Percentiles rank a stretch among this genome's conserved stretches.
phyloP scores from a whole-genome alignment of 2,113 vertebrate genomes.

The Macquaria ambigua region DNA sequence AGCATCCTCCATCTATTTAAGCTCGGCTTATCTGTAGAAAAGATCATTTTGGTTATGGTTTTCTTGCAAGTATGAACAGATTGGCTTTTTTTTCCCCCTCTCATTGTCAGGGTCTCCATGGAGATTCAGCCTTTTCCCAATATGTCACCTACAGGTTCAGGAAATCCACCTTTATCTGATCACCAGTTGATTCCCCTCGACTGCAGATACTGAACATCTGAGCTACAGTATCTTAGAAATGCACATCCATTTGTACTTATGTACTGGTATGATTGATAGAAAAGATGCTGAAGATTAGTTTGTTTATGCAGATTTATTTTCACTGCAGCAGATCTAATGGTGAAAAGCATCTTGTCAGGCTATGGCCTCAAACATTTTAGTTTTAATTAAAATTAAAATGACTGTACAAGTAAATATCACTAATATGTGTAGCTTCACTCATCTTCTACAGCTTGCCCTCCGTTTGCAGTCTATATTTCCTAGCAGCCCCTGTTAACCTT shows the following conservation, averaged over 20 bases:
- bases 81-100: not conserved
- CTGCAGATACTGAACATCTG: slow-evolving; percentile 12
- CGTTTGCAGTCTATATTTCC: not conserved
- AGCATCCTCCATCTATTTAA: slow-evolving; percentile 18
- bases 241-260: not conserved
- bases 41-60: slow-evolving; percentile 23
- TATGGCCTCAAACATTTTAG: not conserved
- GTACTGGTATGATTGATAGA: not conserved
- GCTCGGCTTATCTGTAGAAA: not conserved
- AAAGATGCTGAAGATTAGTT: not conserved
- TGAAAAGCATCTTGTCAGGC: not conserved
- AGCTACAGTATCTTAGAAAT: not conserved
- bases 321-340: not conserved
- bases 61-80: slow-evolving; percentile 9
- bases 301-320: not conserved
- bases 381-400: slow-evolving; percentile 2
- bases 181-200: slow-evolving; percentile 5
- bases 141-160: slow-evolving; percentile 30
- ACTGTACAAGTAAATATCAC: not conserved
- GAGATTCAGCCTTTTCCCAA: too few relatives aligned
- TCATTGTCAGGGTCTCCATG: not conserved
- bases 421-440: not conserved
- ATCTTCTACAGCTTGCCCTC: not conserved
- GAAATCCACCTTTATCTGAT: slow-evolving; percentile 54
- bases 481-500: slow-evolving; percentile 1